Evolutionary conservation across 2,888 invertebrate genomes (phyloP).

Genomic region (Venustoraphidia nigricollis): DNA sequence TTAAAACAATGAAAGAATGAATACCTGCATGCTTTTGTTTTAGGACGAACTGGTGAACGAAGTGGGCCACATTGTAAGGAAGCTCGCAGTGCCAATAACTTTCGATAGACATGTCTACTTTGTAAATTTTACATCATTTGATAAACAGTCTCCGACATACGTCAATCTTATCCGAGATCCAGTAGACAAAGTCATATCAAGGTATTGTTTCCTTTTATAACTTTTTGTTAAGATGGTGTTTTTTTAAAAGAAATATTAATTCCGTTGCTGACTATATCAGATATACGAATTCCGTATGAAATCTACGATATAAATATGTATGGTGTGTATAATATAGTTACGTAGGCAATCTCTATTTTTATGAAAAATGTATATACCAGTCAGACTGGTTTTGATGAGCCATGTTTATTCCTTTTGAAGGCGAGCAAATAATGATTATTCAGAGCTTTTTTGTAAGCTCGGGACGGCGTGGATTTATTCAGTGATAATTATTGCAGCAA

Average conservation of each 20-base stretch:
- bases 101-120: constrained; percentile 44
- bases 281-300: not conserved
- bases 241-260: no score
- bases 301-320: no score
- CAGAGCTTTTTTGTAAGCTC: no score
- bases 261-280: no score
- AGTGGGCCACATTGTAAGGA: constrained; percentile 30
- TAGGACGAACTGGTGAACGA: constrained; percentile 36
- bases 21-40: constrained; percentile 11
- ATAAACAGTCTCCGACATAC: constrained; percentile 39
- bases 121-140: constrained; percentile 40
- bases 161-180: constrained; percentile 45
- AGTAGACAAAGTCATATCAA: constrained; percentile 33
- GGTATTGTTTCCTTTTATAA: constrained; percentile 21
- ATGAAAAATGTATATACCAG: not conserved
- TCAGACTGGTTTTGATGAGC: no score
- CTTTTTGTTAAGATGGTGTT: not conserved
- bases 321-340: not conserved
- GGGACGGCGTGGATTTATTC: no score
- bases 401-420: no score
- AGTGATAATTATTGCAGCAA: no score
- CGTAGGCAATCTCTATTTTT: constrained; percentile 1
- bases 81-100: constrained; percentile 39
- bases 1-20: not conserved
- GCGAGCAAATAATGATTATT: no score